Evolutionary conservation across 1,140 invertebrate genomes (phyloP).

Genomic region (Diorhabda sublineata): DNA sequence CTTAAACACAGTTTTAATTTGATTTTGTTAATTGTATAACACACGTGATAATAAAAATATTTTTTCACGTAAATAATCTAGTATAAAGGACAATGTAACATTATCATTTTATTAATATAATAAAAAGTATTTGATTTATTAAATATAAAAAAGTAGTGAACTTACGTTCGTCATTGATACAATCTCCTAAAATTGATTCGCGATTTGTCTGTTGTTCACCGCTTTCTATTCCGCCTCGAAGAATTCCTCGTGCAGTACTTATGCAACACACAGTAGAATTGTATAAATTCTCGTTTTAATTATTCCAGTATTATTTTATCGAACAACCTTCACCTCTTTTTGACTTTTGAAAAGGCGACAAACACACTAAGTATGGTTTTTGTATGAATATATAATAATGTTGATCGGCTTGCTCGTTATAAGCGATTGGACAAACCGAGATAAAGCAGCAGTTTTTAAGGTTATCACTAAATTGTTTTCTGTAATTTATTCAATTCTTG

Average conservation of each 20-base stretch:
- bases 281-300: not conserved
- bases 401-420: not conserved
- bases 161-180: not conserved
- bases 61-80: too few species aligned
- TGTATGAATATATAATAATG: not conserved
- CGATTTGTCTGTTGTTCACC: not conserved
- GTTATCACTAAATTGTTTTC: not conserved
- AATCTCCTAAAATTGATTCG: not conserved
- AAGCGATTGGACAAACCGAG: not conserved
- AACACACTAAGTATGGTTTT: not conserved
- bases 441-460: constrained; percentile 2
- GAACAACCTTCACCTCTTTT: not conserved
- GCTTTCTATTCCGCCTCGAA: not conserved
- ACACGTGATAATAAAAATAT: too few species aligned
- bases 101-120: too few species aligned
- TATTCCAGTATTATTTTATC: constrained; percentile 3
- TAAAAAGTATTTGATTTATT: too few species aligned
- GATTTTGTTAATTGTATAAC: too few species aligned
- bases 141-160: not conserved
- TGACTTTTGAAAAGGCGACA: not conserved
- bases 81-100: too few species aligned
- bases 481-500: not conserved
- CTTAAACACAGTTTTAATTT: too few species aligned
- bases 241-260: not conserved
- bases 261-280: constrained; percentile 1